These are phyloP conservation scores for Cephonodes hylas DNA, from an alignment of 2,888 invertebrate genomes.

Conservation along the genomic window DNA sequence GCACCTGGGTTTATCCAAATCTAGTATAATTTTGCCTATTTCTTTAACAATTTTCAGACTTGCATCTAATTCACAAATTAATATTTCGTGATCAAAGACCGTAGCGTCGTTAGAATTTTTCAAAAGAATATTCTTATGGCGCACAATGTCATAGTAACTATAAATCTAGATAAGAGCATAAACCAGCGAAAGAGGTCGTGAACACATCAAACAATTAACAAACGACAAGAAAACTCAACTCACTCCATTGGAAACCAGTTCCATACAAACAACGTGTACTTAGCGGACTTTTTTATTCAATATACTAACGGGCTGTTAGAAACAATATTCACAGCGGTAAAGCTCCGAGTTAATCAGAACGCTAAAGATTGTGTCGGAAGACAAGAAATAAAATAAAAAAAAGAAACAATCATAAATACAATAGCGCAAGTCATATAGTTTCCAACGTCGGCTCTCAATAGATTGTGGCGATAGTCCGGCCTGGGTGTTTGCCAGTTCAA, in stretches of 20 bases:
- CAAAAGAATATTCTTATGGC: no score
- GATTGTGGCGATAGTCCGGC: slow-evolving; percentile 70
- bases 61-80: no score
- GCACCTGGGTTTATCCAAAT: no score
- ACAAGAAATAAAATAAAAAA: slow-evolving; percentile 74
- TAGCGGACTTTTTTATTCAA: slow-evolving; percentile 49
- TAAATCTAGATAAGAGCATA: background rate
- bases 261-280: slow-evolving; percentile 11
- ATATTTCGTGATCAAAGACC: no score
- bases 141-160: background rate
- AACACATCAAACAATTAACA: slow-evolving; percentile 11
- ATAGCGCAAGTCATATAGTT: slow-evolving; percentile 79
- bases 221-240: background rate
- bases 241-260: slow-evolving; percentile 1
- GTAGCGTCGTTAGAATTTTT: no score
- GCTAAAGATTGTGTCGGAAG: slow-evolving; percentile 79
- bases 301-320: slow-evolving; percentile 54
- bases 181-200: background rate
- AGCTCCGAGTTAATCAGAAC: slow-evolving; percentile 77
- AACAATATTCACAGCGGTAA: slow-evolving; percentile 77
- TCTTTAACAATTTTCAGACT: no score
- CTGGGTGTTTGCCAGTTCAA: slow-evolving; percentile 81
- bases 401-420: slow-evolving; percentile 75
- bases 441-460: slow-evolving; percentile 66
- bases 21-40: no score